Conservation (phyloP, 2,797 vertebrate genomes). For the Crax fasciolata region DNA sequence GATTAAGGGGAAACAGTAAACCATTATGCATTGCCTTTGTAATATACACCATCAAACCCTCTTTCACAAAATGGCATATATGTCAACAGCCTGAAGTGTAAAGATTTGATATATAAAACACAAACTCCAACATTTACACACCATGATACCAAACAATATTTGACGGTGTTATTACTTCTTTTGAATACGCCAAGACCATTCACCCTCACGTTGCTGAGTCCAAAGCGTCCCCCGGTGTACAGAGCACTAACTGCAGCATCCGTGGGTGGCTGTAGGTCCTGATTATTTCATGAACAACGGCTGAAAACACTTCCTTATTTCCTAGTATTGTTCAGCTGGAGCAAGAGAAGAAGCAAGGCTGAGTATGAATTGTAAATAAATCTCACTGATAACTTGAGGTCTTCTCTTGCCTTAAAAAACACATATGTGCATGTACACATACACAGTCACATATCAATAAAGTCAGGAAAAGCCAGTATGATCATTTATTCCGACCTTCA, state of each 20-base stretch:
- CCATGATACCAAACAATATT: background rate
- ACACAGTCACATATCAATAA: background rate
- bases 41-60: background rate
- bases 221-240: rapidly evolving
- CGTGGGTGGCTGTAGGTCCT: background rate
- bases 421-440: rapidly evolving
- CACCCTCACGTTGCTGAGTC: background rate
- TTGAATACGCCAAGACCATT: background rate
- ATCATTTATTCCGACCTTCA: background rate
- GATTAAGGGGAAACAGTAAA: background rate
- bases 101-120: background rate
- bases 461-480: background rate
- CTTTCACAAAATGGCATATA: background rate
- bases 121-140: background rate
- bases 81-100: background rate
- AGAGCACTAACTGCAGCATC: background rate
- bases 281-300: background rate
- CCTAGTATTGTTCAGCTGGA: background rate
- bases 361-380: background rate
- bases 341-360: background rate
- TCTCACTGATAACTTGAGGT: background rate
- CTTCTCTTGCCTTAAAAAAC: background rate
- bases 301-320: background rate
- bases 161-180: background rate
- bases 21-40: background rate